phyloP scores from a whole-genome alignment of 2,888 invertebrate species.

The Osmoderma eremita region DNA sequence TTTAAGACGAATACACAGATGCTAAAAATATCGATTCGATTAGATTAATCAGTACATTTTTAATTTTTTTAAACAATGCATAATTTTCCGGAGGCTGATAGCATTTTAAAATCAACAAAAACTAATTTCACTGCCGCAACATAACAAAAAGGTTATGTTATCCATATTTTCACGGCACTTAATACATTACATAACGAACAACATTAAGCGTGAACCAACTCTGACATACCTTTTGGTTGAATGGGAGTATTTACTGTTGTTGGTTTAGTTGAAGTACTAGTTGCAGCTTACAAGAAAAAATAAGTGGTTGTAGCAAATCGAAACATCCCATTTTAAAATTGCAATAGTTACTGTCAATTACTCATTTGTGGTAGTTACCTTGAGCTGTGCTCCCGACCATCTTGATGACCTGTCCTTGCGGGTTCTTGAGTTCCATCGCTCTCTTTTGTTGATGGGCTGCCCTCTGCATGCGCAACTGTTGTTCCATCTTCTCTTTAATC shows the following conservation, averaged over 20 bases:
- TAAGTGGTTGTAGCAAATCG: conserved; percentile 32
- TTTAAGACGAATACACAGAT: no score
- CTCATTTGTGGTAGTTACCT: conserved; percentile 62
- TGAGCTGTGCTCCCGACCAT: conserved; percentile 67
- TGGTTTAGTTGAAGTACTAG: conserved; percentile 55
- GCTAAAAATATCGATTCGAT: background rate
- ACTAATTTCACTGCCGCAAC: no score
- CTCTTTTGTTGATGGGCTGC: conserved; percentile 91
- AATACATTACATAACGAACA: conserved; percentile 19
- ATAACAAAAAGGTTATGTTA: no score
- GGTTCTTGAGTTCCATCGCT: conserved; percentile 70
- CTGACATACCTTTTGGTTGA: conserved; percentile 63
- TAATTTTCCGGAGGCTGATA: no score
- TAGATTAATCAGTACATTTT: conserved; percentile 7
- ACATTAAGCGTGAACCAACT: conserved; percentile 44
- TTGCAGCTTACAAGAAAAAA: conserved; percentile 50
- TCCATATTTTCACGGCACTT: background rate
- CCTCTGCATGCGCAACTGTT: conserved; percentile 86
- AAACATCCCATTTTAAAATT: background rate
- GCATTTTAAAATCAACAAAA: no score
- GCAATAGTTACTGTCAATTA: background rate
- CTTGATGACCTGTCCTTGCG: conserved; percentile 65
- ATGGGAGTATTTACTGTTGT: conserved; percentile 61
- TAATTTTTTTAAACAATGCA: no score
- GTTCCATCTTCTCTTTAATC: conserved; percentile 91